Percentiles rank a stretch among this genome's conserved stretches.
Conservation (phyloP, 2,888 invertebrate genomes). For the Carcina quercana region DNA sequence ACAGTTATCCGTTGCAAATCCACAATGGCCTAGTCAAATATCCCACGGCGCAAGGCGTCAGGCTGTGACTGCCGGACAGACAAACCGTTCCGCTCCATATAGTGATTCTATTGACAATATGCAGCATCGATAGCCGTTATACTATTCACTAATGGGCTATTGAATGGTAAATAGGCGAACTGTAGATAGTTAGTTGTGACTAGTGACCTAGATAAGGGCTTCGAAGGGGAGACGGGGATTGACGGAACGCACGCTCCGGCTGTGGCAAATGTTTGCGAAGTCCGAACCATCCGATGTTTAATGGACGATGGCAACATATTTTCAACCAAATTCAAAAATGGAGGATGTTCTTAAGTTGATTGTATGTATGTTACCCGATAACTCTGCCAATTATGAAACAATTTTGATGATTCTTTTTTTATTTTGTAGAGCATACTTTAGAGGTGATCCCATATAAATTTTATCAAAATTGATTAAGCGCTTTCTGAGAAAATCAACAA, state of each 20-base stretch:
- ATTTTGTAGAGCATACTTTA: no score
- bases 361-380: no score
- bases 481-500: no score
- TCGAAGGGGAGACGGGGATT: not conserved
- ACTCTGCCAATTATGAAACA: no score
- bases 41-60: constrained; percentile 18
- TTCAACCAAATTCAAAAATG: no score
- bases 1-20: constrained; percentile 2
- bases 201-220: constrained; percentile 30
- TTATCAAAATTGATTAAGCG: no score
- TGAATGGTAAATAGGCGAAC: not conserved
- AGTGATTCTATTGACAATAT: constrained; percentile 19
- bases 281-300: no score
- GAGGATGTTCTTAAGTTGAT: no score
- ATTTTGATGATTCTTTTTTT: no score
- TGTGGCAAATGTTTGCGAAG: no score
- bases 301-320: no score
- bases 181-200: not conserved
- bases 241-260: not conserved
- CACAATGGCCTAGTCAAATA: constrained; percentile 19
- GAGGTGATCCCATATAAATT: no score
- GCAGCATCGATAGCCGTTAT: constrained; percentile 38
- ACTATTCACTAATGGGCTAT: constrained; percentile 2
- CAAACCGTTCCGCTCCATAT: constrained; percentile 42
- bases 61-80: constrained; percentile 20